Evolutionary conservation across 2,888 invertebrate species (phyloP), one percentile per base, ranked within the genome.

Genomic region (Dorcus hopei): DNA sequence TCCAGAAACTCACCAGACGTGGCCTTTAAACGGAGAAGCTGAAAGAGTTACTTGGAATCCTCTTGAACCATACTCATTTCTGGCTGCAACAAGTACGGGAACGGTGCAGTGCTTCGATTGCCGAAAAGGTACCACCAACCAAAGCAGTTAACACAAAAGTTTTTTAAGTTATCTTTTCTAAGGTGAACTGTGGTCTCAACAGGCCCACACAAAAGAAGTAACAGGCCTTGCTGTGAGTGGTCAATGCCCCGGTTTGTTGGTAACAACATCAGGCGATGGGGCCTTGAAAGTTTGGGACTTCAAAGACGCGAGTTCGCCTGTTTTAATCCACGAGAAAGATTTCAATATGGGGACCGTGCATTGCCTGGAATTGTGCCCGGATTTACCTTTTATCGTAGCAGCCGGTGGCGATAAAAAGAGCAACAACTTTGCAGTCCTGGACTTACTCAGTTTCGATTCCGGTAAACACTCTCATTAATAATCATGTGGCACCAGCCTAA

Each of bases 31-130:
- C 23, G 89, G 89, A 0, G 96, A 97, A 82, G 88, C 95, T 26
- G 97, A 97, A 77, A 86, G 88, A 66, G 87, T 93, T 8, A 69
- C 85, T 1, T 98, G 97, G 97, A 90, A 95, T 80, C 82, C 84
- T 42, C 84, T 85, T 63, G 86, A 92, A 72, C 87, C 91, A 0
- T 89, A 88, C 79, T 85, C 87, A 68, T 95, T 92, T 72, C 85
- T 92, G 65, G 84, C 82, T 77, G 84, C 84, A 45, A 86, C 86
- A 54, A 87, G 83, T 72, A 80, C 80, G 49, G 89, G 89, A 4
- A 81, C 82, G 64, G 82, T 94, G 6, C 85, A 88, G 58, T 89
- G 87, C 69, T 85, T 91, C 49, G 94, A 95, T 77, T 85, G 87
- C 66, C 81, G 93, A 51, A 82, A 84, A 65, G 83, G 79, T 65